A percentile compares a stretch with the other conserved stretches of the same genome.
phyloP scores from a whole-genome alignment of 2,797 vertebrate genomes.

The Trachurus trachurus region DNA sequence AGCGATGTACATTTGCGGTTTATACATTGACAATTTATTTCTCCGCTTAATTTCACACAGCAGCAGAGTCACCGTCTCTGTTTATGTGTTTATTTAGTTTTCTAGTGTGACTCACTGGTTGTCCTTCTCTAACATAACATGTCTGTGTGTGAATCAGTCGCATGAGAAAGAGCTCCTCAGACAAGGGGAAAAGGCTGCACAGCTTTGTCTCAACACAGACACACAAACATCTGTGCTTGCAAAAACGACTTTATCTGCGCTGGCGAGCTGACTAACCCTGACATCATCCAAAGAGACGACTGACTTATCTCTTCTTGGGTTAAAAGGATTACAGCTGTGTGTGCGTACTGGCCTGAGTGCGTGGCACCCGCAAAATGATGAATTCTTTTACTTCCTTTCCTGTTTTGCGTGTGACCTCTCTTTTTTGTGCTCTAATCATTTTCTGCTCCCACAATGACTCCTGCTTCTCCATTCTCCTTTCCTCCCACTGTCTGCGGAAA shows the following conservation, averaged over 20 bases:
- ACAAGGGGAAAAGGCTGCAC: constrained; percentile 8
- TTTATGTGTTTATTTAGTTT: neutral
- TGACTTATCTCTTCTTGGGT: constrained; percentile 47
- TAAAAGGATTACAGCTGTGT: constrained; percentile 25
- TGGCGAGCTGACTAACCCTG: constrained; percentile 63
- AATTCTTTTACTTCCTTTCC: constrained; percentile 28
- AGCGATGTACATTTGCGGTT: no score
- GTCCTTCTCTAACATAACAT: constrained; percentile 24
- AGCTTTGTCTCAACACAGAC: constrained; percentile 45
- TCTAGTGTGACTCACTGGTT: constrained; percentile 20
- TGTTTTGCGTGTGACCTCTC: neutral
- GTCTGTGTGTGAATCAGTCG: constrained; percentile 49
- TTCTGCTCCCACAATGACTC: neutral
- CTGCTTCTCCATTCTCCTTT: constrained; percentile 14
- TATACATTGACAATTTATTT: no score
- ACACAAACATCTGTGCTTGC: constrained; percentile 35
- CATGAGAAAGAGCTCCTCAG: constrained; percentile 17
- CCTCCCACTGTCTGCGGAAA: neutral
- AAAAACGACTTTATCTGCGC: constrained; percentile 24
- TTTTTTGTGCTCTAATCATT: neutral
- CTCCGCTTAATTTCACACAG: no score
- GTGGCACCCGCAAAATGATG: neutral
- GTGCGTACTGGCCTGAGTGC: constrained; percentile 14
- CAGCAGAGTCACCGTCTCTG: neutral
- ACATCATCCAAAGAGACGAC: constrained; percentile 52